phyloP scores from a whole-genome alignment of 2,888 invertebrate genomes.

The Perizoma affinitatum region DNA sequence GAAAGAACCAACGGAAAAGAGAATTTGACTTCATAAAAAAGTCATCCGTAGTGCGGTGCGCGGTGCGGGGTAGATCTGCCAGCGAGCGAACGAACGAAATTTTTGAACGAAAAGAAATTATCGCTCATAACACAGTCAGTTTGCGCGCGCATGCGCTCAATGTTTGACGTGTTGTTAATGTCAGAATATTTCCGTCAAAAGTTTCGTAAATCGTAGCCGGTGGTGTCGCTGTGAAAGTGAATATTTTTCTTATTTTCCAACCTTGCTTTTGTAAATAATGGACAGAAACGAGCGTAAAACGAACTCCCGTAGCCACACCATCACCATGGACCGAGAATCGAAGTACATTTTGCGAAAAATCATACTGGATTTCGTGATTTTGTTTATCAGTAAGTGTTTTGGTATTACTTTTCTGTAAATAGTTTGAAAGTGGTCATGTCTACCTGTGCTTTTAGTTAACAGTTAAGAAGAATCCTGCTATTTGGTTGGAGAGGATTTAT shows the following conservation, averaged over 20 bases:
- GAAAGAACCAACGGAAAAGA: background rate
- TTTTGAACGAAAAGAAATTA: conserved; percentile 43
- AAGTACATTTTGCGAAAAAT: conserved; percentile 86
- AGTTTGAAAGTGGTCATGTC: background rate
- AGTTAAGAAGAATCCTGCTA: too few species aligned
- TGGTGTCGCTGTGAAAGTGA: conserved; percentile 49
- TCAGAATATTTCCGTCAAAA: conserved; percentile 42
- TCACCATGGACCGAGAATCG: conserved; percentile 82
- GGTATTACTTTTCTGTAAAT: conserved; percentile 2
- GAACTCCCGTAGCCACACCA: conserved; percentile 67
- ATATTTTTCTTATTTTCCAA: conserved; percentile 43
- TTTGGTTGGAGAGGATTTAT: too few species aligned
- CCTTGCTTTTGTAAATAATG: conserved; percentile 57
- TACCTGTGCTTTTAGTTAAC: too few species aligned
- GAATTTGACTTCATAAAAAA: background rate
- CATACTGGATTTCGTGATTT: conserved; percentile 86
- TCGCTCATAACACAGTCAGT: conserved; percentile 55
- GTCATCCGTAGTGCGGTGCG: background rate
- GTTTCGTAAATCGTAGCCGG: conserved; percentile 65
- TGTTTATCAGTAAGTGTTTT: conserved; percentile 86
- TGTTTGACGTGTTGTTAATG: conserved; percentile 58
- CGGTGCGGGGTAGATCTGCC: background rate
- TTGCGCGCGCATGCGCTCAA: conserved; percentile 76
- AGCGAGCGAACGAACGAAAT: conserved; percentile 23
- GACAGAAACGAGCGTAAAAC: conserved; percentile 73